Evolutionary conservation across 2,888 invertebrate genomes (phyloP).

Genomic region (Dolichopus griseipennis): DNA sequence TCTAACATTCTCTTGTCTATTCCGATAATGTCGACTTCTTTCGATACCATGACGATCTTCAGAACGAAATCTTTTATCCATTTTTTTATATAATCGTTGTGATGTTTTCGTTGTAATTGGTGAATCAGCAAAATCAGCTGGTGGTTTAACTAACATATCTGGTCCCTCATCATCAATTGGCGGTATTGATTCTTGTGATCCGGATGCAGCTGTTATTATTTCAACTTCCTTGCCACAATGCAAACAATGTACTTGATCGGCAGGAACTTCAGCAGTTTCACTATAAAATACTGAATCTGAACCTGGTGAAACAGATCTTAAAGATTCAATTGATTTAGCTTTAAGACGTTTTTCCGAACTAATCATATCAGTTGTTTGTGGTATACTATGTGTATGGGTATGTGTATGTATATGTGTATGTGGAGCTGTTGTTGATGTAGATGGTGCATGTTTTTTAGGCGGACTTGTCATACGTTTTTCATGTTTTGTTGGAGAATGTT

Average conservation of each 20-base stretch:
- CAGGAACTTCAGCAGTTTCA: slow-evolving; percentile 53
- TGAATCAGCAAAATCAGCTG: slow-evolving; percentile 81
- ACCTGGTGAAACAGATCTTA: slow-evolving; percentile 82
- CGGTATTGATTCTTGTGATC: slow-evolving; percentile 42
- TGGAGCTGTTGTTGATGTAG: slow-evolving; percentile 13
- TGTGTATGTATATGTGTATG: slow-evolving; percentile 8
- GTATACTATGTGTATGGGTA: slow-evolving; percentile 23
- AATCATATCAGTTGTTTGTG: slow-evolving; percentile 22
- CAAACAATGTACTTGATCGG: slow-evolving; percentile 59
- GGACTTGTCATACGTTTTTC: slow-evolving; percentile 35
- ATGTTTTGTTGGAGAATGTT: slow-evolving; percentile 42
- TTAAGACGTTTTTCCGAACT: slow-evolving; percentile 53
- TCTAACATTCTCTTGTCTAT: slow-evolving; percentile 60
- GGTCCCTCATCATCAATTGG: slow-evolving; percentile 43
- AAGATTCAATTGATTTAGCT: slow-evolving; percentile 76
- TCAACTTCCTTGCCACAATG: slow-evolving; percentile 77
- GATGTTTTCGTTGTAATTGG: slow-evolving; percentile 52
- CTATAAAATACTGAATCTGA: slow-evolving; percentile 87
- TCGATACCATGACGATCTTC: slow-evolving; percentile 59
- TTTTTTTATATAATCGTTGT: slow-evolving; percentile 62
- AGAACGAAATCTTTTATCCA: slow-evolving; percentile 68
- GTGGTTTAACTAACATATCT: slow-evolving; percentile 67
- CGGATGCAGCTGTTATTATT: slow-evolving; percentile 47
- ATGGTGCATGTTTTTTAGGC: slow-evolving; percentile 26
- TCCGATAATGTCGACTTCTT: slow-evolving; percentile 53